Percentiles rank a stretch among this genome's conserved stretches.
Conservation (phyloP, 2,113 vertebrate species). For the Pelobates fuscus region DNA sequence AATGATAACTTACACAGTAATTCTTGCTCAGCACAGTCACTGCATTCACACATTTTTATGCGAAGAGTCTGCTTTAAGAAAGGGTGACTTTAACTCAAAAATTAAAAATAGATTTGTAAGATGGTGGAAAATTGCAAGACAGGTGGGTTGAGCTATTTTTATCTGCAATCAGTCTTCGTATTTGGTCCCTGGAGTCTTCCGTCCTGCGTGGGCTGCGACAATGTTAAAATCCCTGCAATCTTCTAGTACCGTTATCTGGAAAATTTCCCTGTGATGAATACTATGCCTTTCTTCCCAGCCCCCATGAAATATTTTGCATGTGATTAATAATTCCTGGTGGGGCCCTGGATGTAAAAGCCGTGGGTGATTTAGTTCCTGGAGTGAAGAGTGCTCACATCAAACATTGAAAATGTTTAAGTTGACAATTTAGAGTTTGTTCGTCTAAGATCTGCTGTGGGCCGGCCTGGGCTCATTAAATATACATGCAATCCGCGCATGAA, state of each 20-base stretch:
- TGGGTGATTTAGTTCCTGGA: constrained; percentile 40
- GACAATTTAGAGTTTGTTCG: constrained; percentile 46
- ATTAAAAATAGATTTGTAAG: too few species aligned
- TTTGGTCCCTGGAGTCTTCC: neutral
- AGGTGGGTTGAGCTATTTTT: too few species aligned
- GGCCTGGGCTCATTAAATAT: constrained; percentile 41
- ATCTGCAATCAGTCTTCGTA: too few species aligned
- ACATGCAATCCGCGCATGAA: constrained; percentile 25
- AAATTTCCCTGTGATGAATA: constrained; percentile 27
- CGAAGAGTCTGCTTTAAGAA: too few species aligned
- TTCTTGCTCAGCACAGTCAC: too few species aligned
- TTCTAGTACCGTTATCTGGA: neutral
- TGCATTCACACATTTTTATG: too few species aligned
- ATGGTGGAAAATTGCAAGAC: too few species aligned
- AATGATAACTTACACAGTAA: too few species aligned
- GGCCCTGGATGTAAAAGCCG: constrained; percentile 36
- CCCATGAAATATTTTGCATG: constrained; percentile 28
- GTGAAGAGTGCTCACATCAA: constrained; percentile 42
- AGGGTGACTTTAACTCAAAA: too few species aligned
- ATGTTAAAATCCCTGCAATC: neutral
- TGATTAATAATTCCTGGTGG: constrained; percentile 51
- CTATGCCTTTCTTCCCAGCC: neutral
- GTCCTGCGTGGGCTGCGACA: neutral
- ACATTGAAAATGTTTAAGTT: constrained; percentile 51
- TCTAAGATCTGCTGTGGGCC: constrained; percentile 43